Evolutionary conservation across 2,888 invertebrate species (phyloP), one percentile per base, ranked within the genome.

Genomic region (Acholoe squamosa): DNA sequence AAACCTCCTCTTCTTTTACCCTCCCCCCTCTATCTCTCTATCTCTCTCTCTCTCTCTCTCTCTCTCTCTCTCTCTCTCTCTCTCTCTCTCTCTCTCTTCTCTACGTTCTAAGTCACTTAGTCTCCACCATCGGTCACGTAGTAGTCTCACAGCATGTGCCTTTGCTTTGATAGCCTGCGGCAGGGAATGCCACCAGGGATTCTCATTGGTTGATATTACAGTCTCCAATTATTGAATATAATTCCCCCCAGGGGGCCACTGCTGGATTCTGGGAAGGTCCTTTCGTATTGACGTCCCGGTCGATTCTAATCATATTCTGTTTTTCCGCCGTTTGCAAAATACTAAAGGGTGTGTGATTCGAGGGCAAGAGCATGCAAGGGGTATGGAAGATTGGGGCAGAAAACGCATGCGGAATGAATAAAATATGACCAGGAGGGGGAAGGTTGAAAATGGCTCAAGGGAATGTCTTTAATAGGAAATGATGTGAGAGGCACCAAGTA

Each of bases 221-320:
- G 80, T 80, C 80, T 80, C 34, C 80, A 33, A 80, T 80, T 80
- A 80, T 80, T 80, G 80, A 80, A 80, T 80, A 80, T 80, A 80
- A 80, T 80, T 80, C 80, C 80, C 43, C 80, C 33, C 80, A 10
- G 80, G 80, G 80, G 80, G n/a, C 76, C 80, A 19, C 14, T 0
- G 80, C 76, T 14, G 76, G 25, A 43, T 33, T 80, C 33, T 34
- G 34, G 34, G 80, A 43, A 80, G 7, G 80, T 80, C 80, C 80
- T 25, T 22, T 19, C 33, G 34, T 80, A 80, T 80, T 43, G 34
- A 80, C 19, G 34, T 80, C 43, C 19, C 80, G 80, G 80, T 80
- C 80, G 80, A 80, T 80, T 80, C 80, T 80, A 80, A 80, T 80
- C 80, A 80, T 43, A 80, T 80, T 80, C 80, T 80, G 80, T 80